phyloP scores from a whole-genome alignment of 1,140 invertebrate genomes.

The Nautilus pompilius region DNA sequence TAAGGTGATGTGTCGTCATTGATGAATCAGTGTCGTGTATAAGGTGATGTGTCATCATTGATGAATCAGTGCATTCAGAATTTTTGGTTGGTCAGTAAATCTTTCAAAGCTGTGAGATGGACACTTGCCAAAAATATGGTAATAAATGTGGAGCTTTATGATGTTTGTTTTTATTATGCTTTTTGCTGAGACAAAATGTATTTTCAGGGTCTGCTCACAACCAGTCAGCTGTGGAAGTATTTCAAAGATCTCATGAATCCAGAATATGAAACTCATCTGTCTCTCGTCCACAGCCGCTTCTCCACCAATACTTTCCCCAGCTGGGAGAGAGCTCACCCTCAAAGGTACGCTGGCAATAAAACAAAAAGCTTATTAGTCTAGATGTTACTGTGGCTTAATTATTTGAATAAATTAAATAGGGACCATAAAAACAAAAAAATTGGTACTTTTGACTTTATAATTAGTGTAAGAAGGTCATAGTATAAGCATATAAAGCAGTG shows the following conservation, averaged over 20 bases:
- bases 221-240: slow-evolving; percentile 90
- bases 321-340: slow-evolving; percentile 98
- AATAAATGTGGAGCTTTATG: neutral
- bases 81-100: neutral
- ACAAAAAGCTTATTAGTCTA: too few species aligned
- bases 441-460: too few species aligned
- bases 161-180: slow-evolving; percentile 3
- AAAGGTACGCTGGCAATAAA: slow-evolving; percentile 65
- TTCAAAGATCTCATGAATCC: slow-evolving; percentile 71
- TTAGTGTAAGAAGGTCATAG: too few species aligned
- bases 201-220: slow-evolving; percentile 82
- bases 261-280: slow-evolving; percentile 89
- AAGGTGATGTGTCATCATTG: neutral
- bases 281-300: slow-evolving; percentile 94
- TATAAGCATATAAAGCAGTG: too few species aligned
- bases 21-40: too few species aligned
- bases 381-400: too few species aligned
- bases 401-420: too few species aligned
- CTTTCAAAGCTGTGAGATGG: neutral
- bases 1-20: too few species aligned
- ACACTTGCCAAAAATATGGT: neutral
- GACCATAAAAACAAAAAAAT: too few species aligned
- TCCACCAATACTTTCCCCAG: slow-evolving; percentile 99
- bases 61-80: neutral
- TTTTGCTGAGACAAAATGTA: too few species aligned